Conservation (phyloP, 2,888 invertebrate genomes). For the Odontocerum albicorne region DNA sequence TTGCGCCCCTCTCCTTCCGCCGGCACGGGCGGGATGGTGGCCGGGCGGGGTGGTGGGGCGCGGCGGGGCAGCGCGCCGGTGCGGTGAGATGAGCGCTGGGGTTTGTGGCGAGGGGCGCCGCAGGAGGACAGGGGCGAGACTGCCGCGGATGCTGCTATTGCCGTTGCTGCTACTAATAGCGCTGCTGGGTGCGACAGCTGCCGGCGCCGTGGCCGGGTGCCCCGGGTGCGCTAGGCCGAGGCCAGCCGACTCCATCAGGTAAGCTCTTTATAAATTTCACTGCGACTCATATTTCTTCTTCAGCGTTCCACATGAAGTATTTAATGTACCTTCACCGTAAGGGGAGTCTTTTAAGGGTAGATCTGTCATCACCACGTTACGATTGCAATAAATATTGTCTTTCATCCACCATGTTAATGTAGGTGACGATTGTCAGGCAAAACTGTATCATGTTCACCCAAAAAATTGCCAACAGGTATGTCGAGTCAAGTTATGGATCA, state of each 20-base stretch:
- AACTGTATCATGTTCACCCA: too few relatives aligned
- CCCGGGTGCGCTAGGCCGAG: conserved; percentile 34
- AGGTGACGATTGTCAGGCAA: too few relatives aligned
- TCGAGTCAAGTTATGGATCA: too few relatives aligned
- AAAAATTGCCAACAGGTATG: too few relatives aligned
- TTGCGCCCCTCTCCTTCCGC: not conserved
- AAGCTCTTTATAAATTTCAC: too few relatives aligned
- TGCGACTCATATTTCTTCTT: too few relatives aligned
- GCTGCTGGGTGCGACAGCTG: conserved; percentile 23
- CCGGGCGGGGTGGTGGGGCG: conserved; percentile 23
- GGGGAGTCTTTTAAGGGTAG: too few relatives aligned
- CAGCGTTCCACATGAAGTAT: too few relatives aligned
- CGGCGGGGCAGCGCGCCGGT: conserved; percentile 12
- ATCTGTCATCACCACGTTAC: too few relatives aligned
- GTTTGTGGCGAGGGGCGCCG: conserved; percentile 42
- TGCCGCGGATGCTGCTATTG: conserved; percentile 49
- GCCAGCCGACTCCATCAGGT: conserved; percentile 35
- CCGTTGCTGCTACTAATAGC: conserved; percentile 58
- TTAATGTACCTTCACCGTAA: too few relatives aligned
- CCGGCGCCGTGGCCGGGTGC: conserved; percentile 29
- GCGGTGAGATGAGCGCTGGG: conserved; percentile 40
- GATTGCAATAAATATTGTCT: too few relatives aligned
- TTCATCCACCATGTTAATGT: too few relatives aligned
- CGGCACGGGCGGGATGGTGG: conserved; percentile 8
- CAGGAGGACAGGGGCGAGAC: conserved; percentile 47